Evolutionary conservation across 1,140 invertebrate genomes (phyloP).

Genomic region (Papilio glaucus): DNA sequence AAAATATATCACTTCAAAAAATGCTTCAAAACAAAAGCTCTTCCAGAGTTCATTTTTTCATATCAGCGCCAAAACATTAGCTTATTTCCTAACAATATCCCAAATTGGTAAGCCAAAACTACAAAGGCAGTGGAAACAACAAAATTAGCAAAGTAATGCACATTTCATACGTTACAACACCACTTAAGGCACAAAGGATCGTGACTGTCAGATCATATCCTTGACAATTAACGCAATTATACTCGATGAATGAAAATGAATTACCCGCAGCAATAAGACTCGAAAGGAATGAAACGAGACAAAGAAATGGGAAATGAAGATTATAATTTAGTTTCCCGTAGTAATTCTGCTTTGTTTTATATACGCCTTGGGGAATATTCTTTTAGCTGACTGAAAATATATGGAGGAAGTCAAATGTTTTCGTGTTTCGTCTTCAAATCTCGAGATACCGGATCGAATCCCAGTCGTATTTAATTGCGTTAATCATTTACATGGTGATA

Average conservation of each 20-base stretch:
- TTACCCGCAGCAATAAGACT: slow-evolving; percentile 26
- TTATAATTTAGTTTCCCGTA: slow-evolving; percentile 34
- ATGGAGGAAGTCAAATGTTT: neutral
- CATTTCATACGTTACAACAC: slow-evolving; percentile 13
- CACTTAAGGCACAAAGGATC: slow-evolving; percentile 19
- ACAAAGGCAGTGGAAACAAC: neutral
- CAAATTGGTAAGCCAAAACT: neutral
- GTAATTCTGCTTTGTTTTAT: slow-evolving; percentile 12
- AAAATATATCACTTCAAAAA: no score
- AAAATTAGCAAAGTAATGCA: neutral
- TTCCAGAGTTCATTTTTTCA: neutral
- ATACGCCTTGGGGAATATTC: neutral
- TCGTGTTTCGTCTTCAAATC: no score
- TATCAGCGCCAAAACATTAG: neutral
- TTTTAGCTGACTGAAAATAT: neutral
- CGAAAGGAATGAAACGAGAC: slow-evolving; percentile 18
- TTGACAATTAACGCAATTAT: slow-evolving; percentile 26
- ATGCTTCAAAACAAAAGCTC: no score
- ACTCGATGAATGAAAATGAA: slow-evolving; percentile 40
- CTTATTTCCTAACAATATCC: neutral
- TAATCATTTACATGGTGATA: no score
- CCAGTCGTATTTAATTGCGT: no score
- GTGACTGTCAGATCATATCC: slow-evolving; percentile 18
- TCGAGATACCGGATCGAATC: no score
- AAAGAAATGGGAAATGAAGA: slow-evolving; percentile 23